A percentile compares a stretch with the other conserved stretches of the same genome.
Conservation (phyloP, 2,113 vertebrate genomes). For the Bubo bubo region DNA sequence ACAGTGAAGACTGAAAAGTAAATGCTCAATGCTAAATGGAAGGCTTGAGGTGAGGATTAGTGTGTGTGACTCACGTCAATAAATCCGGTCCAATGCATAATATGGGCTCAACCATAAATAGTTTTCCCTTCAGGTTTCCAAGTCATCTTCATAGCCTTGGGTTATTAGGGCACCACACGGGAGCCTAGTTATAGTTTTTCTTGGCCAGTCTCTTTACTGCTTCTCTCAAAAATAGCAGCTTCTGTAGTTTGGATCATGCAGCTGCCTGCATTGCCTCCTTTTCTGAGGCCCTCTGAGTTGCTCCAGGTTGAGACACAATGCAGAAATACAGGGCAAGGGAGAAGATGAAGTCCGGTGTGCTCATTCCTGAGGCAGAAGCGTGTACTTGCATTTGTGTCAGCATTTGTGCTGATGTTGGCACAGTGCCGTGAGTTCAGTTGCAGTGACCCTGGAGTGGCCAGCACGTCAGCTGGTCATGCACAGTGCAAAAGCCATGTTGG, state of each 20-base stretch:
- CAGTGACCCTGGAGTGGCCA: background rate
- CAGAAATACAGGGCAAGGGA: background rate
- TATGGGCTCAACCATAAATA: background rate
- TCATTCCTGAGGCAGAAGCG: background rate
- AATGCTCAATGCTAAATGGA: background rate
- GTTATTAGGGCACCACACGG: background rate
- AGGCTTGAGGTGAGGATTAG: background rate
- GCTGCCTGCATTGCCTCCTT: background rate
- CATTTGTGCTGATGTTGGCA: background rate
- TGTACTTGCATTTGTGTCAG: background rate
- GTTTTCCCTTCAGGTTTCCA: background rate
- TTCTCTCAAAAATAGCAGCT: background rate
- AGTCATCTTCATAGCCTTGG: background rate
- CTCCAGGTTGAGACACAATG: background rate
- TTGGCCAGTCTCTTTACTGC: background rate
- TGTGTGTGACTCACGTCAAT: background rate
- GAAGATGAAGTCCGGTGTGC: accelerated
- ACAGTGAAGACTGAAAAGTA: background rate
- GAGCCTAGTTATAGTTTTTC: background rate
- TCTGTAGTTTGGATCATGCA: background rate
- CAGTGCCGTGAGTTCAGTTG: accelerated
- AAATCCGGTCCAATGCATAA: background rate
- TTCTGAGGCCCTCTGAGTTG: background rate
- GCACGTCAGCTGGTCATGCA: background rate
- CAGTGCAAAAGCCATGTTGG: background rate